phyloP scores from a whole-genome alignment of 2,113 vertebrate species.

The Hydropotes inermis region DNA sequence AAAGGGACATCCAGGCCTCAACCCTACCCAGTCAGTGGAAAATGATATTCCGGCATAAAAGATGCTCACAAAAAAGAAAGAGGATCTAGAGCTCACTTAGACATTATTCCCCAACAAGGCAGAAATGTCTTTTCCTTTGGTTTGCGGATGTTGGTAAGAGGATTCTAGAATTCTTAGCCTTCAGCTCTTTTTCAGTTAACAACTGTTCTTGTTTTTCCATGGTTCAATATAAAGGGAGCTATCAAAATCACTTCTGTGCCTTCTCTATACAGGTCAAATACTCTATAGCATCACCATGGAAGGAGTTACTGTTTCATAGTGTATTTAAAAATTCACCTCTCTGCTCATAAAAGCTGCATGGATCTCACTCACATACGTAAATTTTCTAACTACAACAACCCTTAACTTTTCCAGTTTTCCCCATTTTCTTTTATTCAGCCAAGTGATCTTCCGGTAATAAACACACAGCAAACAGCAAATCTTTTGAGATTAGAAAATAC shows the following conservation, averaged over 20 bases:
- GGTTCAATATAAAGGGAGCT: not conserved
- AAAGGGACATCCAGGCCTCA: not conserved
- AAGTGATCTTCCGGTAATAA: not conserved
- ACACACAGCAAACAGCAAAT: not conserved
- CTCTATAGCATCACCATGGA: not conserved
- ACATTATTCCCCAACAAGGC: not conserved
- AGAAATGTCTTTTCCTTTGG: not conserved
- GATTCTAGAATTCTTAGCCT: not conserved
- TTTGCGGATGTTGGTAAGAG: not conserved
- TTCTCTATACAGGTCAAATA: not conserved
- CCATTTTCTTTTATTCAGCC: not conserved
- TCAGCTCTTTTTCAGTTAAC: not conserved
- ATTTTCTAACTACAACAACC: not conserved
- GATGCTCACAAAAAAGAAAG: not conserved
- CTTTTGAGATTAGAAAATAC: not conserved
- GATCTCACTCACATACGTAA: not conserved
- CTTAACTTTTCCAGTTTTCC: not conserved
- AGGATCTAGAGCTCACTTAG: not conserved
- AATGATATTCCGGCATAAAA: not conserved
- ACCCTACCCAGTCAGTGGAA: not conserved
- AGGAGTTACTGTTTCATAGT: not conserved
- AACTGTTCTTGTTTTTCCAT: not conserved
- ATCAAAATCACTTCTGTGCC: not conserved
- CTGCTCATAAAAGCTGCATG: not conserved
- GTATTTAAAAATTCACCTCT: not conserved